A percentile compares a stretch with the other conserved stretches of the same genome.
These are phyloP conservation scores for Meda fulgida DNA, from an alignment of 2,797 vertebrate genomes.

Conservation along the genomic window DNA sequence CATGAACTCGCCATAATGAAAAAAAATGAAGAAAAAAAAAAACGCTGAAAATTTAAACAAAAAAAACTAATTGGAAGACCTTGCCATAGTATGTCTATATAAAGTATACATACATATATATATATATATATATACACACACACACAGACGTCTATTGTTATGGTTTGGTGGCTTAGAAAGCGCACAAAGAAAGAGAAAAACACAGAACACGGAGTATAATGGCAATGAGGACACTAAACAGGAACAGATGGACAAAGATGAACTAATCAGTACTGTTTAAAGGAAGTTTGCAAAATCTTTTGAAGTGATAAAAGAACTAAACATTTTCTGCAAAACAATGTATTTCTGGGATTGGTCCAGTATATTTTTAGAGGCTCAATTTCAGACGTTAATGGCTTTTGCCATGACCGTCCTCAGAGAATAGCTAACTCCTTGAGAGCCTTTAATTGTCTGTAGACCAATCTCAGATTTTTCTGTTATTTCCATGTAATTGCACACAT, in stretches of 20 bases:
- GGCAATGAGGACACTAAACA: too few relatives aligned
- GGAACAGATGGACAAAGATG: too few relatives aligned
- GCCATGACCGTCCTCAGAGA: constrained; percentile 45
- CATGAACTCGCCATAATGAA: neutral
- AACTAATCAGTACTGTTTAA: too few relatives aligned
- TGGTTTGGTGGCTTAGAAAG: too few relatives aligned
- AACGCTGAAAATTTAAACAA: neutral
- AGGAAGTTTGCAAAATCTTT: neutral
- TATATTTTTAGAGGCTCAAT: neutral
- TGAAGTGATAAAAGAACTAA: neutral
- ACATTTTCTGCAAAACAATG: constrained; percentile 57
- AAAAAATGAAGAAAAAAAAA: neutral
- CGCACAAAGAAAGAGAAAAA: too few relatives aligned
- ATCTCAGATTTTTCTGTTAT: constrained; percentile 7
- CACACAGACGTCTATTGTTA: too few relatives aligned
- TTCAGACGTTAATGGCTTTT: constrained; percentile 63
- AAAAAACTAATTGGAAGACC: neutral
- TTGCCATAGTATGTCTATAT: neutral
- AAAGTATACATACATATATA: neutral
- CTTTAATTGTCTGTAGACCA: constrained; percentile 8
- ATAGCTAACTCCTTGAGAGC: neutral
- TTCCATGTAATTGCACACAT: constrained; percentile 34
- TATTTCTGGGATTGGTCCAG: neutral
- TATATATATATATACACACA: neutral
- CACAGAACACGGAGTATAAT: too few relatives aligned